phyloP scores from a whole-genome alignment of 2,888 invertebrate species.

The Lepidocyrtinus sp. region DNA sequence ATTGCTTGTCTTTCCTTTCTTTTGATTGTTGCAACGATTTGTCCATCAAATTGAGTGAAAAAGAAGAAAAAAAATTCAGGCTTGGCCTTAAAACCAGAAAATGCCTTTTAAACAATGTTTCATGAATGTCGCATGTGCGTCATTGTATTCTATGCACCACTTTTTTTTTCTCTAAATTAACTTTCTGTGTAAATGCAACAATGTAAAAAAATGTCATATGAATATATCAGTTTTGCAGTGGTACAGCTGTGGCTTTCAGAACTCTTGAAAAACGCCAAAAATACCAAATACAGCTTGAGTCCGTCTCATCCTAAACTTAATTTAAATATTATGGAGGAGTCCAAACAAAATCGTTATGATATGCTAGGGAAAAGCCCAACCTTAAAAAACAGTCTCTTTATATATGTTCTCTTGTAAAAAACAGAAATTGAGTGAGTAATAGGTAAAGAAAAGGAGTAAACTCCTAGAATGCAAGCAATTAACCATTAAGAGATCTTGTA shows the following conservation, averaged over 20 bases:
- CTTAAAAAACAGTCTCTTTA: slow-evolving; percentile 26
- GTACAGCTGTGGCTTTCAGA: background rate
- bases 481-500: slow-evolving; percentile 52
- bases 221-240: background rate
- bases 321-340: background rate
- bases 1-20: background rate
- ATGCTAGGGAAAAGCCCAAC: slow-evolving; percentile 37
- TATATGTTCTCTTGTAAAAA: background rate
- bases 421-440: slow-evolving; percentile 39
- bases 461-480: slow-evolving; percentile 50
- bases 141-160: background rate
- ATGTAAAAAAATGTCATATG: background rate
- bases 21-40: background rate
- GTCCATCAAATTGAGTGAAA: background rate
- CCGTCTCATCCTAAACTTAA: background rate
- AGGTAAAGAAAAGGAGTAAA: slow-evolving; percentile 26
- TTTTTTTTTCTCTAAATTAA: background rate
- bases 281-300: background rate
- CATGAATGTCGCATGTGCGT: background rate
- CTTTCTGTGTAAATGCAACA: background rate
- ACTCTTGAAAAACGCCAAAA: background rate
- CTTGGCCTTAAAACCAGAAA: background rate
- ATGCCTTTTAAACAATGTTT: background rate
- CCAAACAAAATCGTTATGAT: too few relatives aligned
- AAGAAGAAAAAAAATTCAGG: background rate